These are phyloP conservation scores for Lithophane semibrunnea DNA, from an alignment of 2,888 invertebrate genomes.

Conservation along the genomic window DNA sequence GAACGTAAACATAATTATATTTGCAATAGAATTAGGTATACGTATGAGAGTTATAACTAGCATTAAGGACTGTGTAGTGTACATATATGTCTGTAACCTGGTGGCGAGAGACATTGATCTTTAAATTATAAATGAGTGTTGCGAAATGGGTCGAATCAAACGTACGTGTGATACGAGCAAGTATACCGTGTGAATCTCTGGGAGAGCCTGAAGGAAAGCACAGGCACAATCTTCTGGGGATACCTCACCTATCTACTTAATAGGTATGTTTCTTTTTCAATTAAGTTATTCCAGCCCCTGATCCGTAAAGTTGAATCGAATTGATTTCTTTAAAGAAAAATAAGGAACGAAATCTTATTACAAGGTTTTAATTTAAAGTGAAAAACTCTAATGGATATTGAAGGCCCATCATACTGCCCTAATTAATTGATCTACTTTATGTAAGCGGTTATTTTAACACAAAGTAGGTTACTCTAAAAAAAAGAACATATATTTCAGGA, in stretches of 20 bases:
- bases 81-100: slow-evolving; percentile 44
- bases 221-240: slow-evolving; percentile 54
- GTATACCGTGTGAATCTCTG: slow-evolving; percentile 50
- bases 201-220: slow-evolving; percentile 52
- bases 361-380: slow-evolving; percentile 8
- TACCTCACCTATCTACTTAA: slow-evolving; percentile 49
- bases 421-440: slow-evolving; percentile 32
- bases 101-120: slow-evolving; percentile 68
- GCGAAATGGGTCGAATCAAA: slow-evolving; percentile 75
- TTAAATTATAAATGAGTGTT: slow-evolving; percentile 78
- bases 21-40: neutral
- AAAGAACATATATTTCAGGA: slow-evolving; percentile 16
- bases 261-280: slow-evolving; percentile 37
- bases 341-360: slow-evolving; percentile 16
- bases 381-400: slow-evolving; percentile 40
- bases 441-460: slow-evolving; percentile 34
- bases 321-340: slow-evolving; percentile 22
- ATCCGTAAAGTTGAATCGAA: slow-evolving; percentile 17
- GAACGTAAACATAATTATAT: slow-evolving; percentile 21
- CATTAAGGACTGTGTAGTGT: slow-evolving; percentile 29
- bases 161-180: slow-evolving; percentile 53
- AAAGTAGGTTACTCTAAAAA: slow-evolving; percentile 32
- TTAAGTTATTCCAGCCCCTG: slow-evolving; percentile 27
- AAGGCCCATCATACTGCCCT: slow-evolving; percentile 17
- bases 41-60: slow-evolving; percentile 28